Base-by-base conservation (phyloP, 2,113 vertebrate species). In the Sylvia atricapilla region DNA sequence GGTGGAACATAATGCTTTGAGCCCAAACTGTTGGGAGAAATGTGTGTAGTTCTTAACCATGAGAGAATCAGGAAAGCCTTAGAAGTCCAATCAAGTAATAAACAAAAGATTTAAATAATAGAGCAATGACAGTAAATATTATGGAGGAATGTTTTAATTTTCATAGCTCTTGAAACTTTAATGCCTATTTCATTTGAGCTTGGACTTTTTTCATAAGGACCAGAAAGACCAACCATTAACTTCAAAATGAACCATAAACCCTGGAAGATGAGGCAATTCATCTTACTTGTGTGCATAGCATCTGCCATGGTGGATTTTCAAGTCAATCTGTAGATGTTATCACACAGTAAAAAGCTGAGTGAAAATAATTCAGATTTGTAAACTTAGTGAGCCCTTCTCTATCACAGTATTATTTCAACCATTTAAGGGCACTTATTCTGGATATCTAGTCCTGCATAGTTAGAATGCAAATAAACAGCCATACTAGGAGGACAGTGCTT, bases 151-250 rank as follows among this genome's bases (percentile, higher is more conserved):
- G 10, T 58, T 96, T 93, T 94, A 22, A 56, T 91, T 91, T 95
- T 84, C 68, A 52, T 83, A 80, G 60, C 35, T 60, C 58, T 89
- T 94, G 67, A 89, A 94, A 87, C 66, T 93, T 93, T 94, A 84
- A 87, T 89, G 62, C 49, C 53, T 75, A 27, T 68, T 94, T 92
- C 86, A 55, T 78, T 93, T 93, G 77, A 76, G 70, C 59, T 60
- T 49, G 2, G 20, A 46, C 75, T 89, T 93, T 91, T 87, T 90
- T 88, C 55, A 5, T 43, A 82, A 83, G 43, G 22, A 68, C 44
- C 62, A 87, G 69, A 63, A 95, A 87, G 74, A 79, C 35, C 28
- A 69, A 52, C 55, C 67, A 58, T 94, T 94, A 59, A 83, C 89
- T 96, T 84, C 37, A 85, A 69, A 95, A 24, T 59, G 17, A 75